Evolutionary conservation across 2,113 vertebrate species (phyloP).

Genomic region (Rhinopithecus roxellana): DNA sequence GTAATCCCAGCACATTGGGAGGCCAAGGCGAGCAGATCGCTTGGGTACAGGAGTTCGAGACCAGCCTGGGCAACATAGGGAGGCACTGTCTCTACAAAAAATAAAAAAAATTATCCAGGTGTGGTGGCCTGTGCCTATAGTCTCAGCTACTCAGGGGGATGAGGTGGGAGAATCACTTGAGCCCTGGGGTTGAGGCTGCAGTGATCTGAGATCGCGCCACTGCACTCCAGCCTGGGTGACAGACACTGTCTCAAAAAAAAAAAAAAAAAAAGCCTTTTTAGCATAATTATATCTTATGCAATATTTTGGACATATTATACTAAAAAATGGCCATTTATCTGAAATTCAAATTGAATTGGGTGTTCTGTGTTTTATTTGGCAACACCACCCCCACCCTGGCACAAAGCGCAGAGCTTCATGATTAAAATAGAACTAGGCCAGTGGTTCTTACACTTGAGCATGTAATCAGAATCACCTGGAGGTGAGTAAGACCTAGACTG

Average conservation of each 20-base stretch:
- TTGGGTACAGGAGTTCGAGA: background rate
- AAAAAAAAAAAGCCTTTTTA: background rate
- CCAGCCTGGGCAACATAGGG: background rate
- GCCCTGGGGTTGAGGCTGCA: background rate
- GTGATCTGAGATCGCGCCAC: background rate
- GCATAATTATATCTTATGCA: background rate
- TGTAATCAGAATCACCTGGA: conserved; percentile 48
- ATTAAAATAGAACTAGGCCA: conserved; percentile 39
- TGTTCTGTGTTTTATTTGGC: background rate
- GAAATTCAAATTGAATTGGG: conserved; percentile 44
- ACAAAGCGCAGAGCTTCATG: background rate
- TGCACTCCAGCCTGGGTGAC: background rate
- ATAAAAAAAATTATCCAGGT: background rate
- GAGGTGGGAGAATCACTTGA: background rate
- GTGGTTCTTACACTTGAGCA: background rate
- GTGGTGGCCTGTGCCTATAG: background rate
- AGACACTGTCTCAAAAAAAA: background rate
- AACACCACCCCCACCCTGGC: background rate
- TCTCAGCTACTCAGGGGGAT: background rate
- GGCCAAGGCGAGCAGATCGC: background rate
- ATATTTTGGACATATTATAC: conserved; percentile 32
- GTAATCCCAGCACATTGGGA: background rate
- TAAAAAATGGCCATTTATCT: conserved; percentile 20
- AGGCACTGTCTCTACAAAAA: background rate
- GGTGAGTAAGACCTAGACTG: background rate